These are phyloP conservation scores for Solenopsis fugax DNA, from an alignment of 1,140 invertebrate species.

Conservation along the genomic window DNA sequence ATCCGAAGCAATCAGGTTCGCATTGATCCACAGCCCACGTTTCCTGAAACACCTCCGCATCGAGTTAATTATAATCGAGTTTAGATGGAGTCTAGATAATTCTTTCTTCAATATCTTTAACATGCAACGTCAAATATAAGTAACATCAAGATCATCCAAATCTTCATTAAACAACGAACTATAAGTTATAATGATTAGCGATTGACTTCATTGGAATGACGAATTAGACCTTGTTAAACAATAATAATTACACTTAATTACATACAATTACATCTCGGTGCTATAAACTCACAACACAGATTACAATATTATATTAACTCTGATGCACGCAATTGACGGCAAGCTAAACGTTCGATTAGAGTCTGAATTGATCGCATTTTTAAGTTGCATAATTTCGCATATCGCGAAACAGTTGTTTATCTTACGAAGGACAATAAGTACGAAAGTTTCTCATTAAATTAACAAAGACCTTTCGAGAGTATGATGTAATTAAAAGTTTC, in stretches of 20 bases:
- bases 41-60: constrained; percentile 29
- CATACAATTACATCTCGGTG: neutral
- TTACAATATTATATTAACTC: neutral
- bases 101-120: constrained; percentile 19
- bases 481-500: constrained; percentile 75
- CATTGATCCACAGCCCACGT: constrained; percentile 24
- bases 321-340: neutral
- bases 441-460: constrained; percentile 40
- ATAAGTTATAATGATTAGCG: neutral
- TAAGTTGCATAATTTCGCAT: neutral
- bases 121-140: neutral
- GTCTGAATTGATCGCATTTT: constrained; percentile 5
- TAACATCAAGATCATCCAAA: neutral
- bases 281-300: neutral
- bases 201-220: neutral
- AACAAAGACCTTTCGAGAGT: constrained; percentile 49
- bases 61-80: constrained; percentile 47
- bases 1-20: neutral
- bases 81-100: constrained; percentile 8
- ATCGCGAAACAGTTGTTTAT: neutral
- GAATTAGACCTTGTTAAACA: neutral
- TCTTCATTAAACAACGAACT: neutral
- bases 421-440: neutral
- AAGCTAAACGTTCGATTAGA: constrained; percentile 6
- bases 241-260: neutral